These are phyloP conservation scores for Coenonympha glycerion DNA, from an alignment of 2,888 invertebrate genomes.

Conservation along the genomic window DNA sequence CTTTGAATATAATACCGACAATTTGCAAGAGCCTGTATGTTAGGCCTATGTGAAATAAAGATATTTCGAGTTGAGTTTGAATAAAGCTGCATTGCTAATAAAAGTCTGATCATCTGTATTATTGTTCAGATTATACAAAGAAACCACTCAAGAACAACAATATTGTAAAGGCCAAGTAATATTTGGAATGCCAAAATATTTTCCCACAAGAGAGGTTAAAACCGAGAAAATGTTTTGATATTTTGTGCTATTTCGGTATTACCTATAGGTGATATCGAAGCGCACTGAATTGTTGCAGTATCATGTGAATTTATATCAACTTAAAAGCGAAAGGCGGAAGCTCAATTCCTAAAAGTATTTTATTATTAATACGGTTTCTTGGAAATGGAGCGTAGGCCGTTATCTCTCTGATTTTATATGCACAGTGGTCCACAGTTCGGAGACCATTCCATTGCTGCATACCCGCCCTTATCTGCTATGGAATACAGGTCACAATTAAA, in stretches of 20 bases:
- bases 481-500: not conserved
- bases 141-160: too few species aligned
- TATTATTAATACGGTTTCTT: constrained; percentile 14
- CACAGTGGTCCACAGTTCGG: not conserved
- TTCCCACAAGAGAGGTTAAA: constrained; percentile 17
- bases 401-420: constrained; percentile 18
- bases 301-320: constrained; percentile 12
- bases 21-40: too few species aligned
- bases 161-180: too few species aligned
- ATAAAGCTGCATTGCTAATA: too few species aligned
- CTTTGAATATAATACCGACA: too few species aligned
- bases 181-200: not conserved
- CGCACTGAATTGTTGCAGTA: constrained; percentile 5
- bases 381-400: constrained; percentile 6
- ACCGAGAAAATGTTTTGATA: too few species aligned
- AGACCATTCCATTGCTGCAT: not conserved
- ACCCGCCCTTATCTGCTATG: not conserved
- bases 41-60: too few species aligned
- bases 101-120: too few species aligned
- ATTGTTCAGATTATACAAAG: too few species aligned
- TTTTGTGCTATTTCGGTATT: too few species aligned
- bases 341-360: constrained; percentile 6
- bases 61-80: too few species aligned
- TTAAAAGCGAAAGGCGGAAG: not conserved
- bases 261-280: too few species aligned